These are phyloP conservation scores for Cotesia chilonis DNA, from an alignment of 1,140 invertebrate genomes.

Conservation along the genomic window DNA sequence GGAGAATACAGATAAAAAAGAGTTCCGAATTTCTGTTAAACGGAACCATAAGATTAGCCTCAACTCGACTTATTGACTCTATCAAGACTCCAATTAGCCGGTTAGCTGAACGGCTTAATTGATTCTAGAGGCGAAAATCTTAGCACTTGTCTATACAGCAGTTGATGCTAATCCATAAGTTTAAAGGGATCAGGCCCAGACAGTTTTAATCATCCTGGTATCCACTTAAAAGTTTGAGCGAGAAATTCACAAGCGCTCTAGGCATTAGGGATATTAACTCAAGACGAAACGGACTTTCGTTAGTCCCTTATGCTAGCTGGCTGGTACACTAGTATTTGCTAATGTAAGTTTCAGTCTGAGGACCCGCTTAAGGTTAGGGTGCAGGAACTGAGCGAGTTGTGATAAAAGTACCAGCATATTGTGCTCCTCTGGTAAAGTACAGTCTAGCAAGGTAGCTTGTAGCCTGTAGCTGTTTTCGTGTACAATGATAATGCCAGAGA, in stretches of 20 bases:
- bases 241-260: slow-evolving; percentile 47
- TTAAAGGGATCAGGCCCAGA: slow-evolving; percentile 24
- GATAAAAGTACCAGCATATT: slow-evolving; percentile 2
- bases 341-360: background rate
- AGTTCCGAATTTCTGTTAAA: background rate
- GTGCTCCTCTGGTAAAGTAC: too few relatives aligned
- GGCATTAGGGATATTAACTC: slow-evolving; percentile 53
- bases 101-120: slow-evolving; percentile 57
- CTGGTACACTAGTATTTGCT: slow-evolving; percentile 2
- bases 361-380: background rate
- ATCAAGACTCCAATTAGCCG: slow-evolving; percentile 46
- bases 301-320: slow-evolving; percentile 30
- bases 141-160: slow-evolving; percentile 37
- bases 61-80: background rate
- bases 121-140: slow-evolving; percentile 59
- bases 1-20: too few relatives aligned
- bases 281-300: slow-evolving; percentile 44
- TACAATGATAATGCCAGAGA: slow-evolving; percentile 10
- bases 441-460: background rate
- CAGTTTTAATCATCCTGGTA: slow-evolving; percentile 57
- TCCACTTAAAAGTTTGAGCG: slow-evolving; percentile 41
- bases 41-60: slow-evolving; percentile 3
- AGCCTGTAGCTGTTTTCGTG: background rate
- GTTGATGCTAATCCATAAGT: slow-evolving; percentile 31
- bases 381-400: background rate